phyloP scores from a whole-genome alignment of 2,888 invertebrate species.

The Calameuta idolon region DNA sequence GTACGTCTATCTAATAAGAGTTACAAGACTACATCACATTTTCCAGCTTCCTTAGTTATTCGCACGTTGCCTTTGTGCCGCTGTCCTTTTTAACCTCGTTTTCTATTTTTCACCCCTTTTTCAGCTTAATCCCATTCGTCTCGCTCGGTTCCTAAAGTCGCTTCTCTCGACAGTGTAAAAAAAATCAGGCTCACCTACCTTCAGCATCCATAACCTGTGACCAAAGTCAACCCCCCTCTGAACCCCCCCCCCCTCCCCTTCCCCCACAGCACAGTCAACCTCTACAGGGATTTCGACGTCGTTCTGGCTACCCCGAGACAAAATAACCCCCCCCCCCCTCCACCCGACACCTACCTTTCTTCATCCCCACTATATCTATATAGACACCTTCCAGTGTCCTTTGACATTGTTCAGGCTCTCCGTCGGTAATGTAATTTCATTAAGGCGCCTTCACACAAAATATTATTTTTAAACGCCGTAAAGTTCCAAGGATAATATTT shows the following conservation, averaged over 20 bases:
- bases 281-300: neutral
- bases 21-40: neutral
- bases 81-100: neutral
- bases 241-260: no score
- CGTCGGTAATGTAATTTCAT: neutral
- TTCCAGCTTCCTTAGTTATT: neutral
- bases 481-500: neutral
- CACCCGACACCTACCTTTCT: neutral
- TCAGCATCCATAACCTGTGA: conserved; percentile 42
- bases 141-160: neutral
- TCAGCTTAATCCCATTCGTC: conserved; percentile 25
- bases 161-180: conserved; percentile 32
- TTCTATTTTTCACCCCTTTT: conserved; percentile 9
- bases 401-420: neutral
- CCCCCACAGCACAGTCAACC: conserved; percentile 17
- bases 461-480: neutral
- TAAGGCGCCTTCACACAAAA: neutral
- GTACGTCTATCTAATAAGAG: neutral
- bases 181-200: conserved; percentile 49
- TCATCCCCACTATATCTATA: neutral
- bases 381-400: neutral
- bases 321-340: neutral
- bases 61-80: neutral
- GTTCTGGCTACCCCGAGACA: neutral
- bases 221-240: conserved; percentile 26